These are phyloP conservation scores for Zosterops borbonicus DNA, from an alignment of 2,113 vertebrate genomes.

Conservation along the genomic window DNA sequence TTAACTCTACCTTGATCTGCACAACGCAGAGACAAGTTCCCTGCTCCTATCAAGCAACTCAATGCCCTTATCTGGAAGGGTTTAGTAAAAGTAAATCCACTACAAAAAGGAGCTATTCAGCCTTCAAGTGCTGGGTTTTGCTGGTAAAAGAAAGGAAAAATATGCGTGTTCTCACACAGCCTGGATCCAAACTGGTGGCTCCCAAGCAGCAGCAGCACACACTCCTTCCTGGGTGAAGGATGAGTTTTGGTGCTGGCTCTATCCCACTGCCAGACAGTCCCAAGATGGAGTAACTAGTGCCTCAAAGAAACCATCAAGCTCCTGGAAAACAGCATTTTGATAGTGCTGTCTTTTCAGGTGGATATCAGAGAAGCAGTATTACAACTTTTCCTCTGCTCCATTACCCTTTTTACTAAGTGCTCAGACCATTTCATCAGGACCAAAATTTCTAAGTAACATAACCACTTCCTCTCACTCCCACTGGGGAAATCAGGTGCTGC, in stretches of 20 bases:
- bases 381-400: slow-evolving; percentile 9
- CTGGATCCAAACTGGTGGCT: background rate
- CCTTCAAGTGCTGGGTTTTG: slow-evolving; percentile 37
- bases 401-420: slow-evolving; percentile 19
- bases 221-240: background rate
- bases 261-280: background rate
- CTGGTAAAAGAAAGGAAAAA: background rate
- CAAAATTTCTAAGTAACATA: slow-evolving; percentile 14
- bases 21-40: slow-evolving; percentile 45
- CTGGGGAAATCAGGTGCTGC: background rate
- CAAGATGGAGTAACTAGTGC: rapidly evolving
- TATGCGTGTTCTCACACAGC: background rate
- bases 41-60: slow-evolving; percentile 55
- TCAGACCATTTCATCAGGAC: background rate
- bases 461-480: background rate
- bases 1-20: slow-evolving; percentile 75
- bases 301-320: background rate
- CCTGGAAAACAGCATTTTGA: background rate
- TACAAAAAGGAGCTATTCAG: slow-evolving; percentile 43
- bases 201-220: background rate
- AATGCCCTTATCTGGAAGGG: slow-evolving; percentile 42
- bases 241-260: background rate
- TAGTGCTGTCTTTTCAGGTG: background rate
- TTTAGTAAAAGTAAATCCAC: slow-evolving; percentile 66
- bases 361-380: background rate